Evolutionary conservation across 30 jellyfish, hydroid and myxozoan genomes (phyloP), one percentile per base, ranked within the genome.

Genomic region (Sanderia malayensis): DNA sequence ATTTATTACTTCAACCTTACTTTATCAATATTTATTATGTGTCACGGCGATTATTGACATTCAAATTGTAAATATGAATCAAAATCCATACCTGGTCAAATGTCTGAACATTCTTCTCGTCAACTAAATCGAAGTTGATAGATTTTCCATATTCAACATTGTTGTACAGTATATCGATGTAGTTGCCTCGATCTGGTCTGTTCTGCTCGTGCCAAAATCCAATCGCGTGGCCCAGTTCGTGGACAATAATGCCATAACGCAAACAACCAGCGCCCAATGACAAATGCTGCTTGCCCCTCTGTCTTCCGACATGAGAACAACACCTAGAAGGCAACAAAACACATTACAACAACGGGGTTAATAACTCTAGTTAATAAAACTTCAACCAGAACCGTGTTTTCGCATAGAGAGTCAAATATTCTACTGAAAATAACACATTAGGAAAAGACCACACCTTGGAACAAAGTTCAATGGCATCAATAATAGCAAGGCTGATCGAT

Each of bases 151-250:
- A 41, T 10, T 82, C 97, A 1, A 89, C 91, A 73, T 89, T 89
- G 55, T 75, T 84, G 74, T 89, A 89, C 23, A 89, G 61, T 18
- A 89, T 89, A 68, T 89, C 97, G 20, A 89, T 77, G 55, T 83
- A 89, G 31, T 86, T 89, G 60, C 96, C 86, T 15, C 97, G 94
- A 70, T 89, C 97, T 4, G 97, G 97, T 4, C 97, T 65, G 58
- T 81, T 82, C 63, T 89, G 97, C 30, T 89, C 97, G 61, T 89
- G 97, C 94, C 95, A 89, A 74, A 89, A 89, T 2, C 97, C 97
- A 53, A 89, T 80, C 13, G 95, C 86, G 67, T 89, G 97, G 57
- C 97, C 97, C 19, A 89, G 60, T 73, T 89, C 97, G 68, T 89
- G 97, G 46, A 89, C 93, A 31, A 89, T 63, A 59, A 89, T 89